Conservation (phyloP, 2,888 invertebrate genomes). For the Galeopsomyia nigrocyanea region DNA sequence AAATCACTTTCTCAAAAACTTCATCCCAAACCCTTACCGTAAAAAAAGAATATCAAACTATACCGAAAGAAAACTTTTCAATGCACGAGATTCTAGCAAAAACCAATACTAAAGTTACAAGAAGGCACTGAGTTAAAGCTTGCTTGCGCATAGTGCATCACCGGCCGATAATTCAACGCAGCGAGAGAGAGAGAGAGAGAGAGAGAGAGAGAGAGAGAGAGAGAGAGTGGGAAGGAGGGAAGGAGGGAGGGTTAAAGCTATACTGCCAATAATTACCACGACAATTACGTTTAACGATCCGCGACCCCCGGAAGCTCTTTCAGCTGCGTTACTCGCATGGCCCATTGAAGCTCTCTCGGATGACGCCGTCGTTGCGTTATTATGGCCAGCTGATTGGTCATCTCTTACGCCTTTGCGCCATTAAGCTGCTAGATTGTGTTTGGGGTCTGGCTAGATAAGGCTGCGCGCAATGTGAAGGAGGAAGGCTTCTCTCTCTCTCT, state of each 20-base stretch:
- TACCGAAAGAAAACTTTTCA: no score
- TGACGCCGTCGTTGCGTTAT: conserved; percentile 1
- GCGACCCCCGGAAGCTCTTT: conserved; percentile 31
- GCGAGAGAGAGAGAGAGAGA: background rate
- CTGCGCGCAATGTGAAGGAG: no score
- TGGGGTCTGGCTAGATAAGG: no score
- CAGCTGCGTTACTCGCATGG: conserved; percentile 10
- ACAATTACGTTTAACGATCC: conserved; percentile 39
- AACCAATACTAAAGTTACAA: no score
- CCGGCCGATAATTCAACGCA: background rate
- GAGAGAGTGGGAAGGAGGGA: background rate
- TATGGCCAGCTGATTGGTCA: conserved; percentile 25
- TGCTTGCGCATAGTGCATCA: background rate
- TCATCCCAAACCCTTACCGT: no score
- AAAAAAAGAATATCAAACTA: no score
- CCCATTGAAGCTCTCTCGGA: conserved; percentile 7
- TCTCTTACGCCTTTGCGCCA: conserved; percentile 6
- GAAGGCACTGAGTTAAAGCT: conserved; percentile 5
- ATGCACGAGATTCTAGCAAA: no score
- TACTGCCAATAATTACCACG: conserved; percentile 41
- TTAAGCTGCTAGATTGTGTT: no score
- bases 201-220: background rate
- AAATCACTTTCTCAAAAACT: no score
- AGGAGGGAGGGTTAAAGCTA: background rate
- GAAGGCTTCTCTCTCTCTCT: no score